Percentiles rank a stretch among this genome's conserved stretches.
These are phyloP conservation scores for Sarcophaga subvicina DNA, from an alignment of 2,888 invertebrate genomes.

Conservation along the genomic window DNA sequence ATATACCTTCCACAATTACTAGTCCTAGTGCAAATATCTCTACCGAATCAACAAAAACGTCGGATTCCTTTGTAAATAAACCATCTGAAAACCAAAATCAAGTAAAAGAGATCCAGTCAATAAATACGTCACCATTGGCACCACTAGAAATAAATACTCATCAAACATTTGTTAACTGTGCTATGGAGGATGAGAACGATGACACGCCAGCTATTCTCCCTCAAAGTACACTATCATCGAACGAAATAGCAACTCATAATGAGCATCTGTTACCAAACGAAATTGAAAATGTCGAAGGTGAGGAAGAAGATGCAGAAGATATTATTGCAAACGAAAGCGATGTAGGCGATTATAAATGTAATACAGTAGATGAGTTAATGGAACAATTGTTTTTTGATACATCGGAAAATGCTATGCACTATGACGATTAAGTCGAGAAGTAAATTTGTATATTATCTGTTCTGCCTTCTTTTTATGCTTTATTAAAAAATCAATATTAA, in stretches of 20 bases:
- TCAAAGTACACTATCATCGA: slow-evolving; percentile 63
- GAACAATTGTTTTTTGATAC: slow-evolving; percentile 64
- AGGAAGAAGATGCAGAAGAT: slow-evolving; percentile 57
- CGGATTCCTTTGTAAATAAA: slow-evolving; percentile 11
- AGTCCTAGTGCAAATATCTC: slow-evolving; percentile 24
- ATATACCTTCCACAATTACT: slow-evolving; percentile 20
- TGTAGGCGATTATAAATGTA: slow-evolving; percentile 65
- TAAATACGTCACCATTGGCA: slow-evolving; percentile 39
- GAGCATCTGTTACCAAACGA: slow-evolving; percentile 42
- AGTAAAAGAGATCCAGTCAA: slow-evolving; percentile 26
- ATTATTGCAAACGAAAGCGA: slow-evolving; percentile 47
- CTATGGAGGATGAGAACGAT: slow-evolving; percentile 50
- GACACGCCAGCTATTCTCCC: slow-evolving; percentile 59
- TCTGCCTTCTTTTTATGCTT: slow-evolving; percentile 64
- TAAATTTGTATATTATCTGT: slow-evolving; percentile 56
- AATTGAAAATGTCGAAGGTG: slow-evolving; percentile 29
- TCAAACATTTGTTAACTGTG: slow-evolving; percentile 52
- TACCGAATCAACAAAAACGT: slow-evolving; percentile 16
- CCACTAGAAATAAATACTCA: slow-evolving; percentile 60
- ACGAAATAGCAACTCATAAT: slow-evolving; percentile 60
- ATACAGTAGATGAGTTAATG: slow-evolving; percentile 67
- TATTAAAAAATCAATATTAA: slow-evolving; percentile 45
- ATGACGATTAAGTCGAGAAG: slow-evolving; percentile 50
- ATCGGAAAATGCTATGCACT: slow-evolving; percentile 62
- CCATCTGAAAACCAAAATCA: slow-evolving; percentile 37